phyloP scores from a whole-genome alignment of 37 sponge, comb jelly and placozoan species.

The Chondrosia reniformis region DNA sequence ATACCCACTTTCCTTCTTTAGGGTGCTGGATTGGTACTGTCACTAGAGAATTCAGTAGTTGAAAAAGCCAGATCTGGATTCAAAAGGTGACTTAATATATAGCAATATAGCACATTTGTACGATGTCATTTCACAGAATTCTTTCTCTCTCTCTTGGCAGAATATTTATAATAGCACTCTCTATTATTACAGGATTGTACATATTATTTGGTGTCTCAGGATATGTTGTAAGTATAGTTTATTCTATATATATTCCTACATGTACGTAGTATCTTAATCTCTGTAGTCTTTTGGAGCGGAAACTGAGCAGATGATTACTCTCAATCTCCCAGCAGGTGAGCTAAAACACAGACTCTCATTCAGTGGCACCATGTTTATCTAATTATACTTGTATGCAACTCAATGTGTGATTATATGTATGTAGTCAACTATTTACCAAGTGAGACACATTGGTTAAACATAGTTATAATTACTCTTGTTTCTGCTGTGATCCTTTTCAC shows the following conservation, averaged over 20 bases:
- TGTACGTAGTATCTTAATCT: background rate
- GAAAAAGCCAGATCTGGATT: constrained; percentile 53
- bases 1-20: background rate
- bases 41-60: constrained; percentile 73
- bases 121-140: background rate
- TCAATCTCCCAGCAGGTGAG: constrained; percentile 78
- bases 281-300: constrained; percentile 73
- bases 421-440: background rate
- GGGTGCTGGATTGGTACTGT: constrained; percentile 95
- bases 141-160: constrained; percentile 20
- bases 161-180: constrained; percentile 62
- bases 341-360: too few relatives aligned
- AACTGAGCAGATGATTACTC: constrained; percentile 82
- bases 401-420: background rate
- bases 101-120: background rate
- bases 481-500: background rate
- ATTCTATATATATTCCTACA: background rate
- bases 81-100: constrained; percentile 43
- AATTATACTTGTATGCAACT: background rate
- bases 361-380: constrained; percentile 14
- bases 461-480: background rate
- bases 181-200: constrained; percentile 63
- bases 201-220: constrained; percentile 88
- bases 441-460: background rate
- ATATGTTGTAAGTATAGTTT: constrained; percentile 65